Conservation (phyloP, 2,797 vertebrate genomes). For the Anas bernieri region DNA sequence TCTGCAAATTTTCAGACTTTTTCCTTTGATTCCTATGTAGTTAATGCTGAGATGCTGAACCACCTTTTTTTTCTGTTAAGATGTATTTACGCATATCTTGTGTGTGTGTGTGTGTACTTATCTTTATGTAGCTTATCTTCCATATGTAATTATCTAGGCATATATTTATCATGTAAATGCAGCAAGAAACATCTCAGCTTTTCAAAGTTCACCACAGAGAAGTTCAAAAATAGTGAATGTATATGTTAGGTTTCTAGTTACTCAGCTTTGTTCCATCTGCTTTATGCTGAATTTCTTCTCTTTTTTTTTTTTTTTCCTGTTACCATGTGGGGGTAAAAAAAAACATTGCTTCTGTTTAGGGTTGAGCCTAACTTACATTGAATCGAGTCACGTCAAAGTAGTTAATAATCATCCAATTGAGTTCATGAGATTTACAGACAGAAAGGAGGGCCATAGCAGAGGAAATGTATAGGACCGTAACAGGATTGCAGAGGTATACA, state of each 20-base stretch:
- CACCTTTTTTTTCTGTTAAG: background rate
- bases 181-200: background rate
- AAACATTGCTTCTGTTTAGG: background rate
- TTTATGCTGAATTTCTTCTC: background rate
- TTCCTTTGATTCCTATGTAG: background rate
- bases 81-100: background rate
- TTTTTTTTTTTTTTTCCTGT: background rate
- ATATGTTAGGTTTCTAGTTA: background rate
- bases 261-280: background rate
- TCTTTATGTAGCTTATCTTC: background rate
- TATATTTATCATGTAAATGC: background rate
- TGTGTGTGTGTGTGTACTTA: background rate
- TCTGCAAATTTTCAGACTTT: fast-evolving
- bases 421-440: background rate
- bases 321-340: fast-evolving
- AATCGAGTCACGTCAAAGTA: background rate
- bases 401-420: background rate
- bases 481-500: background rate
- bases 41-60: background rate
- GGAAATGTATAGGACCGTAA: background rate
- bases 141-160: background rate
- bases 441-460: background rate
- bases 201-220: background rate
- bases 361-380: background rate
- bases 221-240: background rate